phyloP scores from a whole-genome alignment of 2,797 vertebrate species.

The Eulemur albifrons region DNA sequence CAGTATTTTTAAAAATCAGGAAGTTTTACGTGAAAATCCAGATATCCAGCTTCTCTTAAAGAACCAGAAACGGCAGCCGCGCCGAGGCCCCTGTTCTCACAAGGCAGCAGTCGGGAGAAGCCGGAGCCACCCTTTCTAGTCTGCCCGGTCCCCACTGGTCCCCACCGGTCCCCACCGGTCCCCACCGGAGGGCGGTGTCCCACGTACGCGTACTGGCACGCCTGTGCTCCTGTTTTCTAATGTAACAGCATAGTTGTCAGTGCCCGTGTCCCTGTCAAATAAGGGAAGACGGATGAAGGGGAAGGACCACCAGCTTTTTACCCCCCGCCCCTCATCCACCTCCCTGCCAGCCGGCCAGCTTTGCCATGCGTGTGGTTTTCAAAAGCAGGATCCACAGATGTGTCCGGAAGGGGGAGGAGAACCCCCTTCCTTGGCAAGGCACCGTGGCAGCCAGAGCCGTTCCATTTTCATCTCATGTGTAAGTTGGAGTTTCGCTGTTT shows the following conservation, averaged over 20 bases:
- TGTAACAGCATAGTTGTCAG: background rate
- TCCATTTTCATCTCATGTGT: background rate
- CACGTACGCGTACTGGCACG: accelerated
- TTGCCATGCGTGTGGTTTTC: background rate
- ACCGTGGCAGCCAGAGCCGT: background rate
- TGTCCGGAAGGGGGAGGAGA: background rate
- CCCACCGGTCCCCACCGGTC: background rate
- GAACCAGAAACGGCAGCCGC: background rate
- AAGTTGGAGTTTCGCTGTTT: background rate
- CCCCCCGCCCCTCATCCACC: background rate
- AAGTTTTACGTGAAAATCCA: background rate
- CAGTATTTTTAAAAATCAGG: background rate
- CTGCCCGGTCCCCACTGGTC: background rate
- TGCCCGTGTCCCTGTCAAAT: background rate
- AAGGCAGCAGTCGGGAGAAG: background rate
- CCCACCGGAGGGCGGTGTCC: background rate
- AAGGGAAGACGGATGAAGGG: background rate
- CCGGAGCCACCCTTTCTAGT: accelerated
- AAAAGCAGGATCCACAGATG: background rate
- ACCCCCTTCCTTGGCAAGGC: background rate
- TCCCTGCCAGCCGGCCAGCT: no score
- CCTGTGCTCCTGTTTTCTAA: background rate
- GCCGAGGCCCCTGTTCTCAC: accelerated
- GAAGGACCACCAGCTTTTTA: no score
- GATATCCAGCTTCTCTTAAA: background rate